These are phyloP conservation scores for Xiphias gladius DNA, from an alignment of 2,113 vertebrate species.

Conservation along the genomic window DNA sequence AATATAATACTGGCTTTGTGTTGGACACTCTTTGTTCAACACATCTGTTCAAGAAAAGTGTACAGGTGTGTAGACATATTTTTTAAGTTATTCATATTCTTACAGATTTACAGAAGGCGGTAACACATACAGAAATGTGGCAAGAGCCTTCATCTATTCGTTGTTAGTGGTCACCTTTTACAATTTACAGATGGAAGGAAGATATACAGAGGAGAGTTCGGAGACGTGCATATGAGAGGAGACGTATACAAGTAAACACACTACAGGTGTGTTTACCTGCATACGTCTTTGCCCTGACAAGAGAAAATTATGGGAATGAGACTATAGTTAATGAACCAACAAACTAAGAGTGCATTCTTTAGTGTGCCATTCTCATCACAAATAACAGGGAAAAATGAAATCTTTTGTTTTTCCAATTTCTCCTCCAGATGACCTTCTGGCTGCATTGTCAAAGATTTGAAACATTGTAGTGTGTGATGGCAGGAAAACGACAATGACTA, in stretches of 20 bases:
- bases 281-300: constrained; percentile 14
- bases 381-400: not conserved
- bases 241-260: too few relatives aligned
- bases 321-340: not conserved
- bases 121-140: constrained; percentile 41
- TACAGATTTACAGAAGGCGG: constrained; percentile 53
- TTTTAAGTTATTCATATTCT: constrained; percentile 25
- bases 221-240: too few relatives aligned
- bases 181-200: constrained; percentile 3
- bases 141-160: not conserved
- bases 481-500: constrained; percentile 52
- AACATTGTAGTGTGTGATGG: constrained; percentile 26
- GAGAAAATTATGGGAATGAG: constrained; percentile 17
- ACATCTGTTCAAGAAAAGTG: constrained; percentile 27
- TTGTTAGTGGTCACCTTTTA: constrained; percentile 46
- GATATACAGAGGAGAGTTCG: not conserved
- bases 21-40: constrained; percentile 17
- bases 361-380: not conserved
- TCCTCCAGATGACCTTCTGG: constrained; percentile 42
- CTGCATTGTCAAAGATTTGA: constrained; percentile 38
- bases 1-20: not conserved
- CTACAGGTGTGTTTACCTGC: constrained; percentile 36
- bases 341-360: not conserved
- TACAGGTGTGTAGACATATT: constrained; percentile 45
- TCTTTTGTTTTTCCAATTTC: constrained; percentile 14